Evolutionary conservation across 2,113 vertebrate species (phyloP).

Genomic region (Phyllostomus discolor): DNA sequence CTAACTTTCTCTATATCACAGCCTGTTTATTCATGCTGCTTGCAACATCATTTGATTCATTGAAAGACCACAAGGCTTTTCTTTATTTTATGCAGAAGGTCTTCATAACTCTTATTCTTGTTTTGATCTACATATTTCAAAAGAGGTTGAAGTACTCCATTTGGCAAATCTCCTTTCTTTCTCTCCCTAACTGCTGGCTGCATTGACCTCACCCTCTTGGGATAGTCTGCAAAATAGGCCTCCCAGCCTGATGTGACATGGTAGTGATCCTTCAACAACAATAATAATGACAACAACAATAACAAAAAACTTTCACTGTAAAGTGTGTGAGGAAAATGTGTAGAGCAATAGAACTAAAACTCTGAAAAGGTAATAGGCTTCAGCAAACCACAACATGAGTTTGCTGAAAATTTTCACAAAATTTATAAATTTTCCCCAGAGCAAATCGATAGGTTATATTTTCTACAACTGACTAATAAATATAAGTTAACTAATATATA

Average conservation of each 20-base stretch:
- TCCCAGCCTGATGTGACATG: conserved; percentile 60
- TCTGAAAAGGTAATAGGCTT: conserved; percentile 67
- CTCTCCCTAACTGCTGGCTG: background rate
- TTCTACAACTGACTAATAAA: conserved; percentile 74
- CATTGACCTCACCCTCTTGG: conserved; percentile 50
- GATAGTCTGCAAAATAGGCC: conserved; percentile 58
- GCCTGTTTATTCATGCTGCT: background rate
- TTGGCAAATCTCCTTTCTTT: background rate
- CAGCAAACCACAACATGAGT: conserved; percentile 66
- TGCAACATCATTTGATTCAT: background rate
- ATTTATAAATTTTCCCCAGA: conserved; percentile 72
- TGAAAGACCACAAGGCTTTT: background rate
- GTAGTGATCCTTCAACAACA: conserved; percentile 66
- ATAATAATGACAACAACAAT: conserved; percentile 38
- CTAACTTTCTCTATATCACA: background rate
- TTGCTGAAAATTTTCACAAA: conserved; percentile 79
- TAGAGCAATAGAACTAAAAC: conserved; percentile 71
- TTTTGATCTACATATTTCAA: background rate
- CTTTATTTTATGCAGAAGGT: background rate
- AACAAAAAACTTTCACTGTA: conserved; percentile 39
- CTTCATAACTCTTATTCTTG: background rate
- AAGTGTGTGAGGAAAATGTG: conserved; percentile 64
- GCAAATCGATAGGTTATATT: conserved; percentile 74
- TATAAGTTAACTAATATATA: conserved; percentile 73
- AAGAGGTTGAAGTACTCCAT: background rate